Evolutionary conservation across 1,140 invertebrate genomes (phyloP).

Genomic region (Maconellicoccus hirsutus): DNA sequence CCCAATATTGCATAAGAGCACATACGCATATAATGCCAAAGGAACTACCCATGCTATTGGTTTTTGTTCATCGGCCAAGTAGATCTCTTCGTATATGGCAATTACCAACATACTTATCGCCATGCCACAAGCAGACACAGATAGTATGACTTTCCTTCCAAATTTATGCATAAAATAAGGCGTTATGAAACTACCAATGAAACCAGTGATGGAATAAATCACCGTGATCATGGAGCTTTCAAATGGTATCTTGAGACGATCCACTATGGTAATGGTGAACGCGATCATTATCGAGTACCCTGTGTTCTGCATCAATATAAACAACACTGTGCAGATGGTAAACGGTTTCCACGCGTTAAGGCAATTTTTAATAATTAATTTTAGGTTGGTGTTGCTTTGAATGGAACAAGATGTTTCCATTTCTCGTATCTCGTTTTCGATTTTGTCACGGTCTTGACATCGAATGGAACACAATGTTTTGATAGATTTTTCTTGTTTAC

Average conservation of each 20-base stretch:
- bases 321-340: background rate
- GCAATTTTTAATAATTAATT: background rate
- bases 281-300: background rate
- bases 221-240: background rate
- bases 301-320: background rate
- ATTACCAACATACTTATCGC: background rate
- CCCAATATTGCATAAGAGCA: conserved; percentile 35
- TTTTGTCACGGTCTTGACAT: conserved; percentile 25
- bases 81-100: background rate
- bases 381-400: background rate
- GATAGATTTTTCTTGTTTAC: conserved; percentile 38
- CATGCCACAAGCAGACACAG: conserved; percentile 22
- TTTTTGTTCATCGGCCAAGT: background rate
- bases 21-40: conserved; percentile 31
- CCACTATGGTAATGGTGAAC: background rate
- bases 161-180: background rate
- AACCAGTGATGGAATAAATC: background rate
- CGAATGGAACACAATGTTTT: conserved; percentile 38
- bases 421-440: conserved; percentile 26
- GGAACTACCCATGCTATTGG: background rate
- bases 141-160: background rate
- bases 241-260: background rate
- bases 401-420: background rate
- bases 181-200: background rate
- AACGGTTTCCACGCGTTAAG: background rate